Evolutionary conservation across 2,113 vertebrate genomes (phyloP), one percentile per base, ranked within the genome.

Genomic region (Tautogolabrus adspersus): DNA sequence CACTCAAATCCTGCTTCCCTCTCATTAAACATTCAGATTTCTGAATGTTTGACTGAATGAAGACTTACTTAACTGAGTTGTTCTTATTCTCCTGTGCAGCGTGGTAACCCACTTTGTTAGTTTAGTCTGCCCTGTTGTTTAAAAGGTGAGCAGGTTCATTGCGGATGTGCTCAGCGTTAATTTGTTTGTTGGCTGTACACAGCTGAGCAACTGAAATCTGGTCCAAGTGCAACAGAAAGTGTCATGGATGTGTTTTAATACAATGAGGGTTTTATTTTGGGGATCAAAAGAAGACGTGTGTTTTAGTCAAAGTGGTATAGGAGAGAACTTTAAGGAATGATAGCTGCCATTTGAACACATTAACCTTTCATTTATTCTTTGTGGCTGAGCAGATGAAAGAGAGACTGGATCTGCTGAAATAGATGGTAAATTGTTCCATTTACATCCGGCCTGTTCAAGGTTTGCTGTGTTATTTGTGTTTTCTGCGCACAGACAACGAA

Each of bases 281-380:
- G 23, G 74, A 86, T 87, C 81, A 89, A 88, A 88, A 64, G 44
- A 16, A 56, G 46, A 77, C 58, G 57, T 71, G 18, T 67, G 37
- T 63, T 65, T 85, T 18, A 62, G 56, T 81, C 72, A 68, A 52
- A 42, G 7, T 83, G 77, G 54, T 37, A 62, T 58, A 77, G 57
- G 34, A 76, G 60, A 65, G 30, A 59, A 75, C 49, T 84, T 68
- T 80, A 74, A 76, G 83, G 68, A 76, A 42, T 77, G 80, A 73
- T 77, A 40, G 77, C 75, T 73, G 81, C 81, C 71, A 89, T 90
- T 87, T 83, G 71, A 83, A 72, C 87, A 87, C 79, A 90, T 92
- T 89, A 92, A 90, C 89, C 92, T 92, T 92, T 91, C 77, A 85
- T 91, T 85, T 90, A 73, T 66, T 84, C 77, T 80, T 21, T 40